Percentiles rank a stretch among this genome's conserved stretches.
These are phyloP conservation scores for Chionis minor DNA, from an alignment of 2,113 vertebrate species.

Conservation along the genomic window DNA sequence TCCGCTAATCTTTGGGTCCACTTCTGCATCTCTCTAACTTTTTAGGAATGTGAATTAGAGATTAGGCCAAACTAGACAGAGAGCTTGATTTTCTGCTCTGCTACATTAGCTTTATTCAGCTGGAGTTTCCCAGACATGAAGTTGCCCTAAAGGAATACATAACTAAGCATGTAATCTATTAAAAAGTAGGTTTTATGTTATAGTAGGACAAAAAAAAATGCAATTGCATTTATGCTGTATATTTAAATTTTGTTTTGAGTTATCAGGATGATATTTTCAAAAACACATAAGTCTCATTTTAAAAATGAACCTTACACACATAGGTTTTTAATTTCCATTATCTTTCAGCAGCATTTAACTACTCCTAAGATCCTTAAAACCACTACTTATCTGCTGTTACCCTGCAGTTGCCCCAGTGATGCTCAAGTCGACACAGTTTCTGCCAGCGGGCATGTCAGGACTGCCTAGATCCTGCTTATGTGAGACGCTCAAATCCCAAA, in stretches of 20 bases:
- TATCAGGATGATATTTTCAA: neutral
- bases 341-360: neutral
- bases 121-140: neutral
- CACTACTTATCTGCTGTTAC: neutral
- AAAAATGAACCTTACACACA: neutral
- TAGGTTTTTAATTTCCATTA: neutral
- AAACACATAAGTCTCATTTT: neutral
- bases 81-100: slow-evolving; percentile 8
- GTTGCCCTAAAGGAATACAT: neutral
- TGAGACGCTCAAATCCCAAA: neutral
- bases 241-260: neutral
- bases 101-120: slow-evolving; percentile 4
- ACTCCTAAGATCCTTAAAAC: neutral
- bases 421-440: neutral
- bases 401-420: slow-evolving; percentile 3
- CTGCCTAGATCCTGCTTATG: neutral
- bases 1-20: neutral
- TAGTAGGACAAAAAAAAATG: neutral
- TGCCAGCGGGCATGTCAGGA: slow-evolving; percentile 55
- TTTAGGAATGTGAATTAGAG: neutral
- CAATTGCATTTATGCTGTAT: neutral
- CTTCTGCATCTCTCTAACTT: neutral
- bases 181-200: neutral
- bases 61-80: neutral
- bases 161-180: neutral